A percentile compares a stretch with the other conserved stretches of the same genome.
These are phyloP conservation scores for Lathronympha strigana DNA, from an alignment of 2,888 invertebrate species.

Conservation along the genomic window DNA sequence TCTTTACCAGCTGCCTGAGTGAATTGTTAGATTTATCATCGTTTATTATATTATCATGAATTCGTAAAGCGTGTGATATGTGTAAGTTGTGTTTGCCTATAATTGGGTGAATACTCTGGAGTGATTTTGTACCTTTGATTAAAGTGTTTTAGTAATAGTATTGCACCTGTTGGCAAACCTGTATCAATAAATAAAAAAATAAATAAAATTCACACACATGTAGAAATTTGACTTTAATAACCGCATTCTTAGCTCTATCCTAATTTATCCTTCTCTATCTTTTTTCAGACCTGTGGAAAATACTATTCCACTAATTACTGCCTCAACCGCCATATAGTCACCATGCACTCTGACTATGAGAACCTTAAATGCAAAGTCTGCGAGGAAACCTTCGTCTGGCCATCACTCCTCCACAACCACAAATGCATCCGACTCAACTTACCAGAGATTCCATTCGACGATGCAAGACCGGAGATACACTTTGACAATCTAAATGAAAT, in stretches of 20 bases:
- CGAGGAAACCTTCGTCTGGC: constrained; percentile 72
- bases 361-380: constrained; percentile 62
- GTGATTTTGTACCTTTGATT: no score
- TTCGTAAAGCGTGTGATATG: no score
- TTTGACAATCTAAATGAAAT: constrained; percentile 61
- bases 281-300: constrained; percentile 65
- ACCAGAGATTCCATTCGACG: constrained; percentile 67
- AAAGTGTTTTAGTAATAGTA: no score
- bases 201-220: no score
- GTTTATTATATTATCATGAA: no score
- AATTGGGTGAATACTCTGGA: no score
- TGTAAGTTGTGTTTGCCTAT: no score
- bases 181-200: no score
- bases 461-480: constrained; percentile 65
- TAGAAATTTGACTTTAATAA: no score
- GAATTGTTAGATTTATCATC: no score
- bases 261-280: constrained; percentile 1
- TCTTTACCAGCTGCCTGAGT: no score
- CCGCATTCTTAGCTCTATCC: background rate
- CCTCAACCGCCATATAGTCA: constrained; percentile 64
- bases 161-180: no score
- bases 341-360: constrained; percentile 55
- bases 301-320: constrained; percentile 63
- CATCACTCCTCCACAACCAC: constrained; percentile 61
- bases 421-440: constrained; percentile 62